Evolutionary conservation across 1,140 invertebrate genomes (phyloP).

Genomic region (Tetranychus urticae): DNA sequence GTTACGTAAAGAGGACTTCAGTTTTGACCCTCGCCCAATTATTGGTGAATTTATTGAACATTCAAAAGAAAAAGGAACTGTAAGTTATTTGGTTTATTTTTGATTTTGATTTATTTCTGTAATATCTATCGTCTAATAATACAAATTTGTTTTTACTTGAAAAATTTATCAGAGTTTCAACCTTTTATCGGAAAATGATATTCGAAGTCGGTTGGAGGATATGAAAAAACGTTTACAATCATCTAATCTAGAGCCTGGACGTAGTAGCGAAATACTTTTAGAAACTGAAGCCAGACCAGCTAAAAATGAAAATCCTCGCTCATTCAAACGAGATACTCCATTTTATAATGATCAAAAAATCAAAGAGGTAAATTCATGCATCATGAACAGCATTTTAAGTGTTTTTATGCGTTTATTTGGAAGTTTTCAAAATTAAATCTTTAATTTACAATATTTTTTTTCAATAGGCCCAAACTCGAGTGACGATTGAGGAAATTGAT

Average conservation of each 20-base stretch:
- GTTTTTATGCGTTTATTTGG: neutral
- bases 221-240: conserved; percentile 5
- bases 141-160: too few species aligned
- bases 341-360: neutral
- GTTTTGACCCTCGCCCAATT: conserved; percentile 59
- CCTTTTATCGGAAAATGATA: conserved; percentile 10
- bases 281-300: conserved; percentile 14
- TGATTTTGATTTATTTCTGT: too few species aligned
- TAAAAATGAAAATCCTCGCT: conserved; percentile 11
- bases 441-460: neutral
- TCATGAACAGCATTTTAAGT: neutral
- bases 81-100: neutral
- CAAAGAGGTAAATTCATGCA: neutral
- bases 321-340: neutral
- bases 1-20: conserved; percentile 62
- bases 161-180: conserved; percentile 13
- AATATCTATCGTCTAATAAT: too few species aligned
- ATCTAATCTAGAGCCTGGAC: conserved; percentile 10
- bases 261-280: conserved; percentile 16
- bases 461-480: neutral
- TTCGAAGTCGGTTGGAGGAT: conserved; percentile 5
- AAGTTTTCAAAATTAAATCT: neutral
- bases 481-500: neutral
- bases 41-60: conserved; percentile 64
- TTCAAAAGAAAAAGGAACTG: neutral